Conservation (phyloP, 64 coral and sea anemone genomes). For the Stylophora pistillata region DNA sequence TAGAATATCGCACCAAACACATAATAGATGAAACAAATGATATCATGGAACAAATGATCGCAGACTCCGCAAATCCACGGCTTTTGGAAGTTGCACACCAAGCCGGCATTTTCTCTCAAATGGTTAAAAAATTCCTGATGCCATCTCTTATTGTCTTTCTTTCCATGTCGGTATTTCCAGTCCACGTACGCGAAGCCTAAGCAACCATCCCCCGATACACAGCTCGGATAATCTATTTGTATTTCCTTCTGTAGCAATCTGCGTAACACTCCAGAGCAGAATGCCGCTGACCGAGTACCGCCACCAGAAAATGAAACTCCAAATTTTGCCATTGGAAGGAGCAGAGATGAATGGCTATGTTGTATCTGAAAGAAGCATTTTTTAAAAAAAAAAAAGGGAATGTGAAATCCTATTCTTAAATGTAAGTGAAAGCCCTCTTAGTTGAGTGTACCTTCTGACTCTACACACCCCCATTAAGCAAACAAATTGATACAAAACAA, state of each 20-base stretch:
- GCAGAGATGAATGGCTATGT: no score
- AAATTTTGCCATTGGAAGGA: conserved; percentile 3
- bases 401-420: no score
- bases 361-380: no score
- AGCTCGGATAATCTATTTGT: conserved; percentile 46
- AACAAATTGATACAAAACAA: no score
- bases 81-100: conserved; percentile 52
- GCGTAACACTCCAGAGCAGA: conserved; percentile 54
- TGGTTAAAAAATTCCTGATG: conserved; percentile 45
- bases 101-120: conserved; percentile 33
- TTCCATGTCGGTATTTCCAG: conserved; percentile 34
- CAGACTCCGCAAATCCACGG: conserved; percentile 14
- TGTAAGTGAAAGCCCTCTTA: no score
- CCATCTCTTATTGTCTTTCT: conserved; percentile 10
- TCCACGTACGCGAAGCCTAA: conserved; percentile 39
- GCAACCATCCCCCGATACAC: conserved; percentile 57
- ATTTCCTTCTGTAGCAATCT: conserved; percentile 34
- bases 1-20: conserved; percentile 36
- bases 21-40: conserved; percentile 24
- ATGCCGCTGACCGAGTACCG: conserved; percentile 47
- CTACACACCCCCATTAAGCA: no score
- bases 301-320: conserved; percentile 55
- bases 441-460: no score
- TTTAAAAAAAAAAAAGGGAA: no score
- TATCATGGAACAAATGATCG: not conserved